Percentiles rank a stretch among this genome's conserved stretches.
phyloP scores from a whole-genome alignment of 2,113 vertebrate genomes.

The Paradoxurus hermaphroditus region DNA sequence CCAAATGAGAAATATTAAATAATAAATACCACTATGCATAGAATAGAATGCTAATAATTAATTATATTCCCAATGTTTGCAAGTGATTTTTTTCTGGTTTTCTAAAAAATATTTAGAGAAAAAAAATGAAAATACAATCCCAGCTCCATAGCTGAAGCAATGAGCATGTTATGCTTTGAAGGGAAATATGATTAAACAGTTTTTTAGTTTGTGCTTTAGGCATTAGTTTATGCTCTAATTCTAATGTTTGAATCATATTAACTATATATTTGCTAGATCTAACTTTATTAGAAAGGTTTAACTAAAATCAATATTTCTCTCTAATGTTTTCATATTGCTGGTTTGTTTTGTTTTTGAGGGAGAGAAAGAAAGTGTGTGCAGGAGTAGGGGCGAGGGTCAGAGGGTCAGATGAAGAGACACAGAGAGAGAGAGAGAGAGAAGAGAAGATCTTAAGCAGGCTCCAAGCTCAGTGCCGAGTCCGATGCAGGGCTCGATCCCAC shows the following conservation, averaged over 20 bases:
- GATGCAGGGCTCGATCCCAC: too few relatives aligned
- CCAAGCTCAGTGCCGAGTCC: too few relatives aligned
- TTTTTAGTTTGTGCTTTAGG: neutral
- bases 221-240: neutral
- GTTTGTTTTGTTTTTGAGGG: too few relatives aligned
- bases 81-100: neutral
- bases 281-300: neutral
- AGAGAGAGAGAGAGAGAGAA: too few relatives aligned
- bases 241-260: neutral
- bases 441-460: too few relatives aligned
- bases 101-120: neutral
- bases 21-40: neutral
- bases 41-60: conserved; percentile 15
- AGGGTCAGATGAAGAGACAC: too few relatives aligned
- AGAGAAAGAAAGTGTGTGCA: too few relatives aligned
- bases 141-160: neutral
- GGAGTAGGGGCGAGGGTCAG: too few relatives aligned
- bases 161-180: neutral
- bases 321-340: neutral
- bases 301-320: neutral
- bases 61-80: neutral
- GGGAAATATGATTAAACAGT: neutral
- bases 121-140: neutral
- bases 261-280: neutral
- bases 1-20: neutral